phyloP scores from a whole-genome alignment of 2,797 vertebrate genomes.

The Toxotes lorentzi region DNA sequence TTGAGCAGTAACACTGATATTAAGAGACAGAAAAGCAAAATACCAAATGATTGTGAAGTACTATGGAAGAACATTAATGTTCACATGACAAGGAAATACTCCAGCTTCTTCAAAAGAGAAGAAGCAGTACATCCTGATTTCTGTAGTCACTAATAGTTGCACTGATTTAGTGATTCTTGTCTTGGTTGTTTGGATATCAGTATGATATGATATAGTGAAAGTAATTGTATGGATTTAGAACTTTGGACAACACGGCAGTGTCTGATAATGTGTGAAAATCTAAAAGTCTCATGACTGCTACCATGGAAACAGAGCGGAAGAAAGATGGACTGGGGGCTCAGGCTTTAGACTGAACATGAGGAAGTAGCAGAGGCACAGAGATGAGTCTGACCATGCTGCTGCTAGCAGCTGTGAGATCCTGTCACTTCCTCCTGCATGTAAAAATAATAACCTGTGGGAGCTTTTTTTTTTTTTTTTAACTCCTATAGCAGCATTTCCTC shows the following conservation, averaged over 20 bases:
- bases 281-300: constrained; percentile 61
- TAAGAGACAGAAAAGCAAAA: not conserved
- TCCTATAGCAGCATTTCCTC: constrained; percentile 28
- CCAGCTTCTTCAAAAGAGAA: not conserved
- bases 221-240: constrained; percentile 6
- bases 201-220: not conserved
- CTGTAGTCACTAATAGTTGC: not conserved
- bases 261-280: constrained; percentile 30
- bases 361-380: constrained; percentile 30
- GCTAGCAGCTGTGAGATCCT: constrained; percentile 47
- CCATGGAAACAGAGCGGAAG: constrained; percentile 72
- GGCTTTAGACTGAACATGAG: constrained; percentile 34
- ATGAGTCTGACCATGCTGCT: constrained; percentile 18
- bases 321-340: constrained; percentile 9
- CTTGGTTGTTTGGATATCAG: not conserved
- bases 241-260: constrained; percentile 5
- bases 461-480: constrained; percentile 11
- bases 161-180: not conserved
- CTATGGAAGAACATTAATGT: not conserved
- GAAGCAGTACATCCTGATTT: not conserved
- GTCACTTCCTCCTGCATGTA: constrained; percentile 59
- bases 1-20: not conserved
- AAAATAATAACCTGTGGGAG: constrained; percentile 42
- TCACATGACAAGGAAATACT: not conserved
- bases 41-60: not conserved